Base-by-base conservation (phyloP, 1,140 invertebrate species). In the Trichoplusia ni region DNA sequence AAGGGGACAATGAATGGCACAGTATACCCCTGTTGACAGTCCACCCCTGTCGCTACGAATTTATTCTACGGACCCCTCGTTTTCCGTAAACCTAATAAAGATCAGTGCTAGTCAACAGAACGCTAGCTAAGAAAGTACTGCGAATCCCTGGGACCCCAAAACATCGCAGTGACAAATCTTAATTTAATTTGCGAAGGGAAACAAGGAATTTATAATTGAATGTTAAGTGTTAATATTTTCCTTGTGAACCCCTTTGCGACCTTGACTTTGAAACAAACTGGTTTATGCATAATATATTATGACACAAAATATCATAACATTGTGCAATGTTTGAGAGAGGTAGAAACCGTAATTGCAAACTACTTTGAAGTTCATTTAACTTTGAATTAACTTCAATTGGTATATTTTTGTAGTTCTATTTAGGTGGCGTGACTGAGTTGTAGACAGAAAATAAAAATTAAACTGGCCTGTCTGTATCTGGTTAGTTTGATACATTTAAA, bases 101-200 rank as follows among this genome's bases (percentile, higher is more conserved):
- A 86, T 86, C 84, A 77, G 62, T 67, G 69, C 70, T 64, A 69
- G 70, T 71, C 42, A 60, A 47, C 56, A 60, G 56, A 47, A 59
- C 16, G 56, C 67, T 38, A 51, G 64, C 60, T 70, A 56, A 73
- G 66, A 71, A n/a, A n/a, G n/a, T n/a, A 77, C 75, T 67, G 62
- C 35, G 65, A 80, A 77, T 77, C 76, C 70, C 73, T 73, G 53
- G 64, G 67, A 23, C 58, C 75, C 53, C 63, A 58, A 67, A 69
- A 77, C 67, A 79, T 75, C 72, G 74, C 61, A 67, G 61, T 53
- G 64, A 73, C 40, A 84, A 83, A 82, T 82, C 82, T 84, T 86
- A 86, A 86, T 86, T 84, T 71, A 80, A 84, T 86, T 82, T 75
- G 66, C 18, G 81, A 84, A 79, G 79, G 79, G 73, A 71, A 63